A percentile compares a stretch with the other conserved stretches of the same genome.
Conservation (phyloP, 1,140 invertebrate genomes). For the Potamilus streckersoni region DNA sequence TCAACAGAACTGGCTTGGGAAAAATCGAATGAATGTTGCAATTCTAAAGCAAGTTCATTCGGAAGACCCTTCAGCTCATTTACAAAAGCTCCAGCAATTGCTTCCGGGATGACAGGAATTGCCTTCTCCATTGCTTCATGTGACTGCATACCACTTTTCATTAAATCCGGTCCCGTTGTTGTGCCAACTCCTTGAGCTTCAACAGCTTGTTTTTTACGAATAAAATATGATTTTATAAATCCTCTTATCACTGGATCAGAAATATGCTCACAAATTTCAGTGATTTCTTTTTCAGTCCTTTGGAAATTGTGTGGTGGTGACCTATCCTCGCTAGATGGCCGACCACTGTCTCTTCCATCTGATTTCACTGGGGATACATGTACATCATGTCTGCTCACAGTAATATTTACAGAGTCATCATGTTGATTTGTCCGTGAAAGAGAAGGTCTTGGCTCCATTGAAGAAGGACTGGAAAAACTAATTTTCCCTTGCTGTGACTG, state of each 20-base stretch:
- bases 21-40: conserved; percentile 26
- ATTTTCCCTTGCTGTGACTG: no score
- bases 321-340: conserved; percentile 26
- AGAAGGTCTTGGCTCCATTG: no score
- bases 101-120: not conserved
- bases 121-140: not conserved
- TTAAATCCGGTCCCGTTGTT: not conserved
- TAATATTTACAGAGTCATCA: no score
- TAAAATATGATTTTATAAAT: conserved; percentile 32
- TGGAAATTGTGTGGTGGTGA: conserved; percentile 15
- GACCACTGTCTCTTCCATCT: conserved; percentile 28
- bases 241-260: conserved; percentile 29
- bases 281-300: conserved; percentile 31
- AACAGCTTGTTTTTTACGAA: conserved; percentile 7
- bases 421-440: no score
- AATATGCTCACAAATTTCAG: conserved; percentile 33
- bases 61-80: conserved; percentile 3
- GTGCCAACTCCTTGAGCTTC: not conserved
- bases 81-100: not conserved
- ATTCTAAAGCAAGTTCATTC: conserved; percentile 20
- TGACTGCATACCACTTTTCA: not conserved
- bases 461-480: no score
- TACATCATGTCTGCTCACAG: no score
- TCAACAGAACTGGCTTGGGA: conserved; percentile 25
- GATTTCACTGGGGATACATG: conserved; percentile 26